A percentile compares a stretch with the other conserved stretches of the same genome.
Evolutionary conservation across 2,797 vertebrate species (phyloP).

Genomic region (Onychomys torridus): DNA sequence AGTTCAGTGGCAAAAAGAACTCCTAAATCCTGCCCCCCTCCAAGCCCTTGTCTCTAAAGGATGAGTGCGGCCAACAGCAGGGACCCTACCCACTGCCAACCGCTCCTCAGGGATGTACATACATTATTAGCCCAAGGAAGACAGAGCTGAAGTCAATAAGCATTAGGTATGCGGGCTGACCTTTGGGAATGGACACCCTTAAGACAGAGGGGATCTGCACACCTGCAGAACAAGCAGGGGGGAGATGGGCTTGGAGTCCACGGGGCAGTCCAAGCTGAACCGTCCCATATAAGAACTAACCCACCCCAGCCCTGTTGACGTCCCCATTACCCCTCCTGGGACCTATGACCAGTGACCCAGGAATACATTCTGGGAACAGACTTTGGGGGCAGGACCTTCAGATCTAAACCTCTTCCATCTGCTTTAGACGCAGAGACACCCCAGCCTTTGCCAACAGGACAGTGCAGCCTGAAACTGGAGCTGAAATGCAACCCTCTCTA

Average conservation of each 20-base stretch:
- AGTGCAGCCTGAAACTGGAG: conserved; percentile 36
- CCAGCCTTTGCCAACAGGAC: not conserved
- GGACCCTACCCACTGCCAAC: not conserved
- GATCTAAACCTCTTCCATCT: not conserved
- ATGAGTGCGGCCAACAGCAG: not conserved
- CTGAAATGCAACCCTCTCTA: conserved; percentile 56
- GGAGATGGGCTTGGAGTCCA: not conserved
- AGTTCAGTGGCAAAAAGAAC: not conserved
- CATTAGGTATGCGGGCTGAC: not conserved
- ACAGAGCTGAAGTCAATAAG: not conserved
- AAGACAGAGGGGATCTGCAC: not conserved
- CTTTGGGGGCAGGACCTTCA: not conserved
- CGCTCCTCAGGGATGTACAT: not conserved
- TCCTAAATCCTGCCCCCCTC: not conserved
- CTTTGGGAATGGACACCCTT: not conserved
- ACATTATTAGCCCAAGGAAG: not conserved
- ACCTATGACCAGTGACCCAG: not conserved
- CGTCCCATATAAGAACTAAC: not conserved
- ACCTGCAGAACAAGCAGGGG: not conserved
- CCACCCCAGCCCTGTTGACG: not conserved
- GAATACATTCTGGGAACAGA: not conserved
- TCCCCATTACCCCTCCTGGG: not conserved
- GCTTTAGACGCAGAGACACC: not conserved
- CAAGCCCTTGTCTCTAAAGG: not conserved
- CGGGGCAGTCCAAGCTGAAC: not conserved